Evolutionary conservation across 2,113 vertebrate species (phyloP).

Genomic region (Leptobrachium ailaonicum): DNA sequence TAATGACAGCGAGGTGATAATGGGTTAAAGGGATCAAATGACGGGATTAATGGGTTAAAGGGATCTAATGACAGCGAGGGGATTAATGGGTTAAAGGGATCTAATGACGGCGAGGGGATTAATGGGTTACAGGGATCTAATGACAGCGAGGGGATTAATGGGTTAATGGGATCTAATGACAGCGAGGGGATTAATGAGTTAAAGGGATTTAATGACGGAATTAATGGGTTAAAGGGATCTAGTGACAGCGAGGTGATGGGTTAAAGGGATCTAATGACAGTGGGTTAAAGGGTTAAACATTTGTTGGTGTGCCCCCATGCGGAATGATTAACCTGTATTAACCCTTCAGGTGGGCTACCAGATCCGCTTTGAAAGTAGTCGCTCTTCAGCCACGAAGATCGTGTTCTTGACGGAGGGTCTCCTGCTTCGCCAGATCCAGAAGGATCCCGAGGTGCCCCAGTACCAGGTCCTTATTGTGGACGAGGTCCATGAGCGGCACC

Average conservation of each 20-base stretch:
- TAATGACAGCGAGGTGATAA: no score
- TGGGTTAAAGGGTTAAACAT: not conserved
- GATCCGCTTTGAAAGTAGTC: slow-evolving; percentile 87
- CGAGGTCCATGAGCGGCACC: slow-evolving; percentile 89
- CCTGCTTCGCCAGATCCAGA: slow-evolving; percentile 85
- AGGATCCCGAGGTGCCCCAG: slow-evolving; percentile 66
- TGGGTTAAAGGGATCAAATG: no score
- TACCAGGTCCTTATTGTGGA: slow-evolving; percentile 83
- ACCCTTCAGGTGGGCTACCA: slow-evolving; percentile 82
- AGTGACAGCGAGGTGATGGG: not conserved
- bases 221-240: not conserved
- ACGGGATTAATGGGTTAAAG: slow-evolving; percentile 54
- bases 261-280: not conserved
- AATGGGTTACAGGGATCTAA: not conserved
- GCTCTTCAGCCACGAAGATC: slow-evolving; percentile 74
- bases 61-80: not conserved
- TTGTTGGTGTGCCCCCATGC: not conserved
- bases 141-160: slow-evolving; percentile 64
- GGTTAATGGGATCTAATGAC: not conserved
- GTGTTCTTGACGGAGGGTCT: slow-evolving; percentile 89
- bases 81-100: not conserved
- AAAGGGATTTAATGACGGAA: not conserved
- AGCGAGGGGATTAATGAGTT: not conserved
- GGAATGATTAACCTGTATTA: not conserved
- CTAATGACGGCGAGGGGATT: slow-evolving; percentile 64